Evolutionary conservation across 1,140 invertebrate genomes (phyloP).

Genomic region (Harpegnathos saltator): DNA sequence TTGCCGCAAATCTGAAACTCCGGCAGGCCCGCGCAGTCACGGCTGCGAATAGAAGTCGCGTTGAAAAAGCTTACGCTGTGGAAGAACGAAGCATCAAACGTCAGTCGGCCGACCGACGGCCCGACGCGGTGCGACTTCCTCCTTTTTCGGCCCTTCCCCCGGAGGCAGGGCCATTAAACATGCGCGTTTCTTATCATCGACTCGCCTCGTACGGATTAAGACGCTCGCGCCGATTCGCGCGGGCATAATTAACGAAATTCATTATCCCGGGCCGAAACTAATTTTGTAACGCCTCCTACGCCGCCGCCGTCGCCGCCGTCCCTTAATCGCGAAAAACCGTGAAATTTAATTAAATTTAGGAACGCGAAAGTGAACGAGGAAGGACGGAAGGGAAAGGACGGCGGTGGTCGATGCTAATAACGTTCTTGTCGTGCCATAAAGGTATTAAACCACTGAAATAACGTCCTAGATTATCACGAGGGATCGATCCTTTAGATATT

Average conservation of each 20-base stretch:
- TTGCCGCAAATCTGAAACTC: too few species aligned
- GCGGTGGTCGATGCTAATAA: conserved; percentile 83
- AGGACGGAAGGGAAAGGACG: conserved; percentile 74
- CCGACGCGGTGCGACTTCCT: too few species aligned
- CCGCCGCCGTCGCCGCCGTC: conserved; percentile 77
- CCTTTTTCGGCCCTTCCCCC: neutral
- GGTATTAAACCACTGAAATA: conserved; percentile 84
- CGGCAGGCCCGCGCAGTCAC: too few species aligned
- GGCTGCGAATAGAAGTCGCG: too few species aligned
- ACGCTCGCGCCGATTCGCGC: conserved; percentile 70
- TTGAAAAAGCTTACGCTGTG: too few species aligned
- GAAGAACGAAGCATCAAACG: neutral
- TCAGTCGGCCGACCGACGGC: too few species aligned
- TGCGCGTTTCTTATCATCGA: conserved; percentile 44
- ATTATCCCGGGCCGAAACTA: conserved; percentile 84
- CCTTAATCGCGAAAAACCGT: conserved; percentile 86
- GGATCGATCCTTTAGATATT: conserved; percentile 69
- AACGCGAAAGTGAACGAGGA: conserved; percentile 83
- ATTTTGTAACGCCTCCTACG: conserved; percentile 83
- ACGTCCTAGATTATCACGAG: conserved; percentile 75
- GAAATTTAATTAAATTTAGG: conserved; percentile 87
- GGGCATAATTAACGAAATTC: conserved; percentile 86
- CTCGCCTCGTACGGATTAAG: conserved; percentile 61
- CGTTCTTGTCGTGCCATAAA: conserved; percentile 80
- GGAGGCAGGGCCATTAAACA: conserved; percentile 49